These are phyloP conservation scores for Poecilia latipinna DNA, from an alignment of 2,113 vertebrate genomes.

Conservation along the genomic window DNA sequence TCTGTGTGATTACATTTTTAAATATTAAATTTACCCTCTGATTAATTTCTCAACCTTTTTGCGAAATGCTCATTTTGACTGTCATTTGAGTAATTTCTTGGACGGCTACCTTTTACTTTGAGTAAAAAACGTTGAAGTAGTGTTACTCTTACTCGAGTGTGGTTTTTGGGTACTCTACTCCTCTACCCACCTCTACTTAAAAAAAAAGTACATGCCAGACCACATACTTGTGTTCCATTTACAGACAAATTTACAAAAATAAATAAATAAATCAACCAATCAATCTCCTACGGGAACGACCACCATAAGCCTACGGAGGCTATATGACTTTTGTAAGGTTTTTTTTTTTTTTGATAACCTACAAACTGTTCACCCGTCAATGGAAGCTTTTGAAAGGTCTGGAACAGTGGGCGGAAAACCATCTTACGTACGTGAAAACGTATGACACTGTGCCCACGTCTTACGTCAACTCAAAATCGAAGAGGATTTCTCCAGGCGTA, in stretches of 20 bases:
- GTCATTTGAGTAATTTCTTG: no score
- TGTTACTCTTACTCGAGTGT: no score
- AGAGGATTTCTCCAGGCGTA: constrained; percentile 77
- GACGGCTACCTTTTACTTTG: no score
- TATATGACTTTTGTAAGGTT: no score
- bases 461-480: constrained; percentile 78
- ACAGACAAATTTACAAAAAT: not conserved
- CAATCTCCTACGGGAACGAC: not conserved
- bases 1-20: no score
- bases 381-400: not conserved
- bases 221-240: not conserved
- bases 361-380: not conserved
- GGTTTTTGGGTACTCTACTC: no score
- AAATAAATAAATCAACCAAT: no score
- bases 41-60: no score
- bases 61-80: no score
- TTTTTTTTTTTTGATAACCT: not conserved
- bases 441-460: constrained; percentile 64
- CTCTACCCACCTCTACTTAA: no score
- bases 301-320: not conserved
- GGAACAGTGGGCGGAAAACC: constrained; percentile 31
- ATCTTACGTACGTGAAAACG: constrained; percentile 49
- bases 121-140: no score
- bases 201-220: not conserved
- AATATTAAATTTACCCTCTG: no score